A percentile compares a stretch with the other conserved stretches of the same genome.
Conservation (phyloP, 2,888 invertebrate species). For the Amblyjoppa fuscipennis region DNA sequence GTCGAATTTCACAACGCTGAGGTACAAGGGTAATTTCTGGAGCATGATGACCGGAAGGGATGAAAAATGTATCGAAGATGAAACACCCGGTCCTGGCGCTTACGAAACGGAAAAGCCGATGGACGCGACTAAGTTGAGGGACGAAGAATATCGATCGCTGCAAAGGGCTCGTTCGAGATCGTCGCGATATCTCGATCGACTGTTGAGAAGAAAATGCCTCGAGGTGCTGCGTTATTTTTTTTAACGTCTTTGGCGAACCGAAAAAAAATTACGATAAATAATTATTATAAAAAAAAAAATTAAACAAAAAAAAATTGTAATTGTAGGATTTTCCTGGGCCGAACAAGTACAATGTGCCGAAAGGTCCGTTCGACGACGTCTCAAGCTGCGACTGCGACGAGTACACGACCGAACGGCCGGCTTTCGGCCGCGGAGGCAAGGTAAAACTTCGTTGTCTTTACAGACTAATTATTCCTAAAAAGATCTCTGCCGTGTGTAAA, state of each 20-base stretch:
- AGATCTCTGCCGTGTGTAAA: background rate
- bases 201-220: conserved; percentile 70
- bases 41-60: conserved; percentile 76
- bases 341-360: conserved; percentile 69
- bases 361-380: conserved; percentile 70
- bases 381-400: conserved; percentile 69
- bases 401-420: conserved; percentile 51
- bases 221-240: conserved; percentile 65
- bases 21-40: conserved; percentile 77
- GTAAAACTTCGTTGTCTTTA: conserved; percentile 32
- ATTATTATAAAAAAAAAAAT: background rate
- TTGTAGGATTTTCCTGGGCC: conserved; percentile 74
- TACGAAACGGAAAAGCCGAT: conserved; percentile 71
- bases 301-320: no score
- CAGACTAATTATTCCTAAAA: conserved; percentile 8
- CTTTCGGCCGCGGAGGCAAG: conserved; percentile 62
- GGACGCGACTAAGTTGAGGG: conserved; percentile 53
- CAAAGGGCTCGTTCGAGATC: conserved; percentile 70
- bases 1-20: conserved; percentile 69
- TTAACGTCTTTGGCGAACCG: background rate
- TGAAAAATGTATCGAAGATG: conserved; percentile 32
- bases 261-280: background rate
- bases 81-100: conserved; percentile 72
- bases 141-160: conserved; percentile 71
- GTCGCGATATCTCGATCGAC: conserved; percentile 71